Base-by-base conservation (phyloP, 2,797 vertebrate species). In the Ceyx erithaca region DNA sequence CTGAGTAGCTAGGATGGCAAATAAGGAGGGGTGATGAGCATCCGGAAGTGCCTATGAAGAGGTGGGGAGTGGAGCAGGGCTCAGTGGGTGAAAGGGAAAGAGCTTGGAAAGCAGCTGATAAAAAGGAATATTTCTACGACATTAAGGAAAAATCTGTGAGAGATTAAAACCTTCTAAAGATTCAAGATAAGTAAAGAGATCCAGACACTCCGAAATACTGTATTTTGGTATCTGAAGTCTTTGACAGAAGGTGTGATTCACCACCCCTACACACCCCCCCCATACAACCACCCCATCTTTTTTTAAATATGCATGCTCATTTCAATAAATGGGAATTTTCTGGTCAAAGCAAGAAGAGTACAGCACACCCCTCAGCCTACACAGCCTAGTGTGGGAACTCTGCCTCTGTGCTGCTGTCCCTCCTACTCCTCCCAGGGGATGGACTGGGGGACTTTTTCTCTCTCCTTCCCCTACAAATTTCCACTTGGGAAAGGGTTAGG, bases 211-310 rank as follows among this genome's bases (percentile, higher is more conserved):
- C 19, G 23, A 43, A 85, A 20, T 2, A 15, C 73, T 91, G 55
- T 62, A 40, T 19, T 31, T 89, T 4, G 4, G 14, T 83, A 54
- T 91, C 80, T 95, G 69, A 76, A 92, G 61, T 83, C 82, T 89
- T 77, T 89, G 87, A 85, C 76, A 92, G 85, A 73, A 89, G 59
- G 92, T 11, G 35, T 92, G 89, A 95, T 82, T 93, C 91, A 93
- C 82, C 92, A 81, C 26, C 71, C 73, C 49, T 3, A 22, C 57
- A 19, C 58, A 57, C 30, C 41, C 40, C 41, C 48, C 14, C 45
- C 46, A 21, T 21, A 12, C 21, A 20, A 20, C 22, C 45, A 11
- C 46, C 46, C 22, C 22, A 48, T 48, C 46, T 94, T 90, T 89
- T 95, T 89, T 89, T 26, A 84, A 82, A 57, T 61, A 67, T 78